A percentile compares a stretch with the other conserved stretches of the same genome.
Conservation (phyloP, 2,113 vertebrate species). For the Amphilophus citrinellus region DNA sequence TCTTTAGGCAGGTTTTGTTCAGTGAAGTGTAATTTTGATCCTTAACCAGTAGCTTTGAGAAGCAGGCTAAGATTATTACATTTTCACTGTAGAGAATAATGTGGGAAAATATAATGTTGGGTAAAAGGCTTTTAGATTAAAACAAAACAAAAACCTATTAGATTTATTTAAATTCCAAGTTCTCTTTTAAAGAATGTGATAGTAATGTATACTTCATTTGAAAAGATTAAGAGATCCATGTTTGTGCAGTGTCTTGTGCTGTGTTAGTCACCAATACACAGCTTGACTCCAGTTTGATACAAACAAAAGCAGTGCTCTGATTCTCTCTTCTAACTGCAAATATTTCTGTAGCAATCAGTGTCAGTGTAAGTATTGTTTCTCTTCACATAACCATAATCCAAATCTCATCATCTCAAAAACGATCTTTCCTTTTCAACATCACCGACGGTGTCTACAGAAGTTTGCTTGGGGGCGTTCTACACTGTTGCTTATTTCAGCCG, state of each 20-base stretch:
- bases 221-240: not conserved
- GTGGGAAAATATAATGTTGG: not conserved
- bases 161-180: not conserved
- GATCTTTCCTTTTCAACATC: constrained; percentile 34
- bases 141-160: not conserved
- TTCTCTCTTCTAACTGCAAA: constrained; percentile 13
- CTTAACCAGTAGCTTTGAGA: rapidly evolving
- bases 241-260: constrained; percentile 1
- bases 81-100: not conserved
- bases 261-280: constrained; percentile 18
- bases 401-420: constrained; percentile 55
- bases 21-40: not conserved
- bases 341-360: constrained; percentile 55
- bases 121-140: not conserved
- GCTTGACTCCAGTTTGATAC: constrained; percentile 14
- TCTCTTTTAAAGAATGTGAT: not conserved
- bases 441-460: constrained; percentile 21
- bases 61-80: not conserved
- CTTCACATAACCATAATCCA: constrained; percentile 43
- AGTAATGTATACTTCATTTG: not conserved
- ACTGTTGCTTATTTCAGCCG: constrained; percentile 56
- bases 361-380: constrained; percentile 26
- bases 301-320: constrained; percentile 28
- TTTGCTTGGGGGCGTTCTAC: constrained; percentile 26
- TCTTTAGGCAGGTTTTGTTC: not conserved